These are phyloP conservation scores for Watsonalla binaria DNA, from an alignment of 2,888 invertebrate genomes.

Conservation along the genomic window DNA sequence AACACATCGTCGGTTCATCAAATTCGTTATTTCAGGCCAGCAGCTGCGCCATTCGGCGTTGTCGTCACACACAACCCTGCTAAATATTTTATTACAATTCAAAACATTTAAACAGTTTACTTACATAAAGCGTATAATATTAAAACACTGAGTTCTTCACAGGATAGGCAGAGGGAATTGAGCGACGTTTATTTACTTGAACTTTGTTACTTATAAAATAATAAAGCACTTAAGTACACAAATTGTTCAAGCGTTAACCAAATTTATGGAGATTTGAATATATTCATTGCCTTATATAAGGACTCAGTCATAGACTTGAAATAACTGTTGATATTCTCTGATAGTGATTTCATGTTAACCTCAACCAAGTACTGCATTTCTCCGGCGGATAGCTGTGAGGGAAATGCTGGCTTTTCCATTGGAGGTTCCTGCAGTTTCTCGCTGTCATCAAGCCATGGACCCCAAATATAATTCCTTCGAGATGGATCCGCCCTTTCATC, in stretches of 20 bases:
- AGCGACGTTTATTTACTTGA: too few relatives aligned
- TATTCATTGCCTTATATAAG: slow-evolving; percentile 22
- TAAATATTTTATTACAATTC: background rate
- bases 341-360: slow-evolving; percentile 33
- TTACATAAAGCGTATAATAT: too few relatives aligned
- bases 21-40: slow-evolving; percentile 46
- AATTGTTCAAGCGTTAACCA: too few relatives aligned
- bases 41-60: slow-evolving; percentile 24
- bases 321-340: slow-evolving; percentile 26
- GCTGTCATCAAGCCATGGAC: slow-evolving; percentile 35
- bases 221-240: too few relatives aligned
- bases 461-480: slow-evolving; percentile 34
- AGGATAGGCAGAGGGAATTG: too few relatives aligned
- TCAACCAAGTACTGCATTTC: slow-evolving; percentile 39
- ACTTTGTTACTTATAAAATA: too few relatives aligned
- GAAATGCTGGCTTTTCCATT: slow-evolving; percentile 26
- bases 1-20: slow-evolving; percentile 50
- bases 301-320: slow-evolving; percentile 30
- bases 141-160: too few relatives aligned
- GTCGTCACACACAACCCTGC: slow-evolving; percentile 4
- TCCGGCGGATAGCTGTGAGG: slow-evolving; percentile 32
- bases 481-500: slow-evolving; percentile 39
- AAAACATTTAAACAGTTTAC: background rate
- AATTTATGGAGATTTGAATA: slow-evolving; percentile 28
- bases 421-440: slow-evolving; percentile 23